Evolutionary conservation across 1,140 invertebrate species (phyloP).

Genomic region (Eulimnadia texana): DNA sequence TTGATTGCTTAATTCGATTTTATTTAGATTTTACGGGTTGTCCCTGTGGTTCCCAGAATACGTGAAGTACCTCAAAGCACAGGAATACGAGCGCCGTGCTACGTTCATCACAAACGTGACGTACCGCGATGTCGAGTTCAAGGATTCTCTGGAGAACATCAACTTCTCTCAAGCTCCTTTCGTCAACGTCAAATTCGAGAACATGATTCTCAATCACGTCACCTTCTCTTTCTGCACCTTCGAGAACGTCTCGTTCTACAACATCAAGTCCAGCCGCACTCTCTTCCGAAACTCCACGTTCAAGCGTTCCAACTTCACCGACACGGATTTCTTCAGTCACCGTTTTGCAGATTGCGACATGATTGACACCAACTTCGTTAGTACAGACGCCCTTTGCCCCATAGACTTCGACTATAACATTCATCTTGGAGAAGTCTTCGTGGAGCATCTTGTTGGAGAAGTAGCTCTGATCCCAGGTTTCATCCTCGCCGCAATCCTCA

Average conservation of each 20-base stretch:
- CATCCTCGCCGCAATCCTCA: conserved; percentile 31
- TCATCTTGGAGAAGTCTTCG: conserved; percentile 25
- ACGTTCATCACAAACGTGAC: conserved; percentile 2
- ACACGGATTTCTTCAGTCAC: conserved; percentile 26
- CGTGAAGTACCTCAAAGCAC: conserved; percentile 30
- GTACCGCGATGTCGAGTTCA: conserved; percentile 13
- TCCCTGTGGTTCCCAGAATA: conserved; percentile 41
- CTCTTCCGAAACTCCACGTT: conserved; percentile 24
- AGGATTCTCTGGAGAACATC: conserved; percentile 23
- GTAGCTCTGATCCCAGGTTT: conserved; percentile 33
- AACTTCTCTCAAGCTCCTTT: conserved; percentile 22
- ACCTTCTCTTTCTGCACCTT: conserved; percentile 24
- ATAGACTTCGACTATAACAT: conserved; percentile 28
- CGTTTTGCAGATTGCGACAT: conserved; percentile 24
- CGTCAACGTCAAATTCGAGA: conserved; percentile 21
- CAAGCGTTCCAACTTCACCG: conserved; percentile 22
- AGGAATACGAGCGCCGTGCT: conserved; percentile 26
- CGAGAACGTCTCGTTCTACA: conserved; percentile 22
- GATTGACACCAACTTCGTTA: conserved; percentile 21
- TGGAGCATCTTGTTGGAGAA: conserved; percentile 27
- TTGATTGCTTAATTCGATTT: not conserved
- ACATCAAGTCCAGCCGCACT: conserved; percentile 25
- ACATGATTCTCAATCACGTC: conserved; percentile 25
- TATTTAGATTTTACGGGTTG: conserved; percentile 35
- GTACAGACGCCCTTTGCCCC: conserved; percentile 22